phyloP scores from a whole-genome alignment of 2,113 vertebrate species.

The Circaetus cinerascens region DNA sequence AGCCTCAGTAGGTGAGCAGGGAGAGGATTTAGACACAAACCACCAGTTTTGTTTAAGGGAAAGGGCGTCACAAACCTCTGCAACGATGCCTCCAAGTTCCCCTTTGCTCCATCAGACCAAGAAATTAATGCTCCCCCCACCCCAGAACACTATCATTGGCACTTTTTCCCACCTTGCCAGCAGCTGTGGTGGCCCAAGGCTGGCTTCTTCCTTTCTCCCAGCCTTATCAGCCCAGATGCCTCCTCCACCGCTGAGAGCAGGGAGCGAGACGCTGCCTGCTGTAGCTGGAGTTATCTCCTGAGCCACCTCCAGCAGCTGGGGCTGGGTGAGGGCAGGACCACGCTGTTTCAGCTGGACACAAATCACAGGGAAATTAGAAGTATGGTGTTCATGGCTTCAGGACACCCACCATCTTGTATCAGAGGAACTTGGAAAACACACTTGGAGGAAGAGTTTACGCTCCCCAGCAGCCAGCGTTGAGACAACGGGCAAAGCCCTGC shows the following conservation, averaged over 20 bases:
- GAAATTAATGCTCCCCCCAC: neutral
- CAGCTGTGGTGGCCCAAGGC: neutral
- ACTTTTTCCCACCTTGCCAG: neutral
- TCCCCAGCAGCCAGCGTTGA: neutral
- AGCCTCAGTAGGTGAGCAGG: neutral
- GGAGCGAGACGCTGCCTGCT: neutral
- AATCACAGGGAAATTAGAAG: neutral
- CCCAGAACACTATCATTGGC: accelerated
- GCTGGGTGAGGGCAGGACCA: neutral
- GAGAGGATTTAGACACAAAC: neutral
- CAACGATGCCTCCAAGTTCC: neutral
- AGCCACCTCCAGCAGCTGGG: neutral
- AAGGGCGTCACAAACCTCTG: neutral
- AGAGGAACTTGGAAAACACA: neutral
- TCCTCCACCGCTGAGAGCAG: accelerated
- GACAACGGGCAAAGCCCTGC: neutral
- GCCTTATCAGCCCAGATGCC: neutral
- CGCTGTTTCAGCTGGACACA: neutral
- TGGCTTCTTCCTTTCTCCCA: neutral
- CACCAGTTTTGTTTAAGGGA: neutral
- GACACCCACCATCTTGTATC: accelerated
- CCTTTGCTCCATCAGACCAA: neutral
- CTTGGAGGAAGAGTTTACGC: neutral
- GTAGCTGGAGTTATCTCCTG: neutral
- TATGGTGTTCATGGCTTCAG: accelerated